Evolutionary conservation across 2,888 invertebrate species (phyloP), one percentile per base, ranked within the genome.

Genomic region (Phyllotreta cruciferae): DNA sequence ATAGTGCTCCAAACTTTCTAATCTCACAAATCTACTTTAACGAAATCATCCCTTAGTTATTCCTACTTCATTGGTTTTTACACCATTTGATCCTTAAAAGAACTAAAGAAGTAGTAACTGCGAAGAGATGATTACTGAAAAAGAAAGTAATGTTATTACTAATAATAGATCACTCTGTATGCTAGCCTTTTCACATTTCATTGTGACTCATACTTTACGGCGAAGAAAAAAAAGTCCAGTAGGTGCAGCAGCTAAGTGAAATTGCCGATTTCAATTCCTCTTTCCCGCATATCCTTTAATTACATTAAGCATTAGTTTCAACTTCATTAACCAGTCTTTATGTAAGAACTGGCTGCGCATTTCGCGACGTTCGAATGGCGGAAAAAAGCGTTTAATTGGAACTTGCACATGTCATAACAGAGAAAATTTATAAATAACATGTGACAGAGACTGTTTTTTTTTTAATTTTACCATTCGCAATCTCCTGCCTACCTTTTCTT

Each of bases 401-500:
- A 24, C 24, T 13, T 42, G 50, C 58, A 58, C 50, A 58, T 58
- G 58, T 42, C 50, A 34, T 36, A 42, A 58, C 49, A 41, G 50
- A 58, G 58, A 58, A 58, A 58, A 38, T 58, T 13, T 50, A 58
- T 58, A 50, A 58, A 58, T 50, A 58, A 50, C 58, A 50, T 49
- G 58, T 58, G 58, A 58, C 58, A 58, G 41, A 45, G 50, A 35
- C 3, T 13, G 47, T 57, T 57, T 47, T 58, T 58, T 34, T 58
- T 56, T 41, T 35, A 4, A 24, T 24, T 24, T 24, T 24, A 24
- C 24, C 13, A 34, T 52, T 10, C 52, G 38, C 8, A 24, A 39
- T 39, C 57, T 49, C 57, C 57, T 49, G 34, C 52, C 52, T 50
- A 14, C 10, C 44, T 14, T n/a, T 44, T 56, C 24, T 24, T 57